Evolutionary conservation across 2,888 invertebrate species (phyloP).

Genomic region (Limnephilus lunatus): DNA sequence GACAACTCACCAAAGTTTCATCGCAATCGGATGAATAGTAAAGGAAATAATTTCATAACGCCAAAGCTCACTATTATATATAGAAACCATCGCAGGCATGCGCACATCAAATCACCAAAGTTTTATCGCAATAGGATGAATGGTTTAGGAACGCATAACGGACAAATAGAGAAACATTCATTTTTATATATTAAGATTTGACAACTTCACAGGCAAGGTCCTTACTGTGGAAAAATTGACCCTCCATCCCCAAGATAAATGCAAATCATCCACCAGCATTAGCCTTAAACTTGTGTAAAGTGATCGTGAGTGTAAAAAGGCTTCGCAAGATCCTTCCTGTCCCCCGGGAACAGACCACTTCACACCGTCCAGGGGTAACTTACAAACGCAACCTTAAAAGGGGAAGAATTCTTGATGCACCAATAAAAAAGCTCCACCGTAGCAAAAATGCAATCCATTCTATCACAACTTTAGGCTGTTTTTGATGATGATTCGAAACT

Average conservation of each 20-base stretch:
- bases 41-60: too few relatives aligned
- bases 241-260: constrained; percentile 51
- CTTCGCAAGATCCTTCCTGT: constrained; percentile 46
- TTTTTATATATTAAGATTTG: too few relatives aligned
- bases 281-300: constrained; percentile 62
- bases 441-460: not conserved
- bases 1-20: too few relatives aligned
- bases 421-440: not conserved
- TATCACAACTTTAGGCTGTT: not conserved
- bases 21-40: too few relatives aligned
- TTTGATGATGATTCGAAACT: not conserved
- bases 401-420: not conserved
- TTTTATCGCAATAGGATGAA: too few relatives aligned
- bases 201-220: not conserved
- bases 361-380: constrained; percentile 51
- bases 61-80: too few relatives aligned
- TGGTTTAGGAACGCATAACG: too few relatives aligned
- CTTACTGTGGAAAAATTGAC: not conserved
- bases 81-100: too few relatives aligned
- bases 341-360: constrained; percentile 57
- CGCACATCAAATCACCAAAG: too few relatives aligned
- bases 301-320: constrained; percentile 58
- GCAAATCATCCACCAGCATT: constrained; percentile 60
- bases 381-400: not conserved
- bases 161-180: too few relatives aligned